Percentiles rank a stretch among this genome's conserved stretches.
These are phyloP conservation scores for Leucopsar rothschildi DNA, from an alignment of 2,113 vertebrate species.

Conservation along the genomic window DNA sequence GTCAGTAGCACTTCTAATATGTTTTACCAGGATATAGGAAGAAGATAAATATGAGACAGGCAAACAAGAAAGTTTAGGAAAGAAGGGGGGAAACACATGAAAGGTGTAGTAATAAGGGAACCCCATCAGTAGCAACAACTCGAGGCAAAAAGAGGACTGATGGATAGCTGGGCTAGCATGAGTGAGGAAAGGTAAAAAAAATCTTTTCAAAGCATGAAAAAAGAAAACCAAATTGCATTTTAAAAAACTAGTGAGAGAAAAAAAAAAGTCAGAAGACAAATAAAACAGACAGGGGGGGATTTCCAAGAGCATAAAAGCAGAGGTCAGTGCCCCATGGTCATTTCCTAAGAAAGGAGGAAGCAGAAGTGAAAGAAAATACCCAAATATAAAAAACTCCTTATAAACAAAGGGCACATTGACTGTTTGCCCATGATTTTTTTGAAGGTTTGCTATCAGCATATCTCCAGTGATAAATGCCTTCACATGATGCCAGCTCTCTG, in stretches of 20 bases:
- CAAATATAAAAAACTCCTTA: not conserved
- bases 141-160: not conserved
- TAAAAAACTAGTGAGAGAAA: not conserved
- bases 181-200: not conserved
- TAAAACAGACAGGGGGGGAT: not conserved
- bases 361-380: not conserved
- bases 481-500: not conserved
- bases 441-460: conserved; percentile 7
- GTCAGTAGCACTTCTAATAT: not conserved
- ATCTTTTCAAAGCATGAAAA: not conserved
- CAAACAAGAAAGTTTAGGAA: not conserved
- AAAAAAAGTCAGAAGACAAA: not conserved
- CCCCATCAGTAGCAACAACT: not conserved
- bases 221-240: not conserved
- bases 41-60: not conserved
- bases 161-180: not conserved
- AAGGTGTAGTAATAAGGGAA: not conserved
- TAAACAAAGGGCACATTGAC: not conserved
- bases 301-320: not conserved
- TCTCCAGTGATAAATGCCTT: not conserved
- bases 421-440: not conserved
- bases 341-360: not conserved
- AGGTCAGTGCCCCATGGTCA: not conserved
- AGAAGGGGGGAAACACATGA: not conserved
- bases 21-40: not conserved